Conservation (phyloP, 2,888 invertebrate genomes). For the Idaea aversata region DNA sequence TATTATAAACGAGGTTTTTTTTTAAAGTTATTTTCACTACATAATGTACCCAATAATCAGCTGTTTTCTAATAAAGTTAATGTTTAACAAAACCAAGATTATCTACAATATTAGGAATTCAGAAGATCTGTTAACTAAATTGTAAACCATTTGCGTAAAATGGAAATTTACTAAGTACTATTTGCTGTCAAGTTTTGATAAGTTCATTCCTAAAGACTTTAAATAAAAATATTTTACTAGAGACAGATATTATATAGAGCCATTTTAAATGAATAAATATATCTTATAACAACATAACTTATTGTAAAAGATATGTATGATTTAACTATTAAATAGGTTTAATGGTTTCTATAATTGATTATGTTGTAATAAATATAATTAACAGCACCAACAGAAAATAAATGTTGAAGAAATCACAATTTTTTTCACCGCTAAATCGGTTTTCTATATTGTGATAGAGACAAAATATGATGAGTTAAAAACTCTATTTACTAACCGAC, state of each 20-base stretch:
- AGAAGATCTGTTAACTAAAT: neutral
- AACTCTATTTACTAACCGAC: neutral
- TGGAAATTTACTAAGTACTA: neutral
- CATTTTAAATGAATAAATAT: slow-evolving; percentile 22
- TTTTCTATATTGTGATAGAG: neutral
- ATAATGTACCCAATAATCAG: too few species aligned
- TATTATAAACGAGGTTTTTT: too few species aligned
- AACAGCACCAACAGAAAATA: slow-evolving; percentile 3
- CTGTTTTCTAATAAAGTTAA: too few species aligned
- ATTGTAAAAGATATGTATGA: slow-evolving; percentile 73
- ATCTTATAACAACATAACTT: slow-evolving; percentile 53
- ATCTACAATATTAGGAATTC: neutral
- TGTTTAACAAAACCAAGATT: neutral
- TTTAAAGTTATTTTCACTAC: too few species aligned
- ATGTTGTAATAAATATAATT: slow-evolving; percentile 2
- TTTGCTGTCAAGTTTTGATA: neutral
- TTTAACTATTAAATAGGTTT: slow-evolving; percentile 25
- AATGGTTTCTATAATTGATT: slow-evolving; percentile 4
- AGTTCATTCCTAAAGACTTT: neutral
- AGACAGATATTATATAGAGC: neutral
- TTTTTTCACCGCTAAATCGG: neutral
- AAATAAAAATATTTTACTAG: neutral
- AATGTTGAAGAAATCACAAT: neutral
- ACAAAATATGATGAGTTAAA: neutral
- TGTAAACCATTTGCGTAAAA: too few species aligned